These are phyloP conservation scores for Neosilurus mollespiculum DNA, from an alignment of 2,797 vertebrate genomes.

Conservation along the genomic window DNA sequence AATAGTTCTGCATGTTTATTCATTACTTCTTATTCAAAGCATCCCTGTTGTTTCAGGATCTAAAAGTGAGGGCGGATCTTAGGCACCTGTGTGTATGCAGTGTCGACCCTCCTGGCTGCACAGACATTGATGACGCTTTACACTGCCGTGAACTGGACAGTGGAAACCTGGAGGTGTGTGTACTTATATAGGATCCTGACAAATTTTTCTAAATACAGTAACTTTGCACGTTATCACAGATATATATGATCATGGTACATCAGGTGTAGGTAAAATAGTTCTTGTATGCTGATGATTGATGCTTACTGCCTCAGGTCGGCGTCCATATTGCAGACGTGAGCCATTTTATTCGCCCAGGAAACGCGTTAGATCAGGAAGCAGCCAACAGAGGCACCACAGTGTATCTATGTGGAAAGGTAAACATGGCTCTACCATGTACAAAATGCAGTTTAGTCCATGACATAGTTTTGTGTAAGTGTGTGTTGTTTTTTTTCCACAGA, in stretches of 20 bases:
- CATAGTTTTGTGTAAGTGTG: background rate
- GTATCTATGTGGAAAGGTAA: conserved; percentile 95
- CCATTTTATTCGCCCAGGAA: conserved; percentile 96
- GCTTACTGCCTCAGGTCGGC: conserved; percentile 78
- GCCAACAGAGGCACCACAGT: conserved; percentile 94
- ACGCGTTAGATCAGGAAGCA: conserved; percentile 92
- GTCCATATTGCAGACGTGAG: conserved; percentile 98
- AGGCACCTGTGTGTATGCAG: conserved; percentile 87
- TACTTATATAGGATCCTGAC: background rate
- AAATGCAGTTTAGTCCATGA: background rate
- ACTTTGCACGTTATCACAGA: background rate
- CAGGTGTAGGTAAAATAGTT: background rate
- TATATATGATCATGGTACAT: background rate
- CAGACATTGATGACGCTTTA: conserved; percentile 95
- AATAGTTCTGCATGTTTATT: background rate
- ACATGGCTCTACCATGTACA: background rate
- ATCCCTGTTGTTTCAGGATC: conserved; percentile 73
- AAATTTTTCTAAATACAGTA: background rate
- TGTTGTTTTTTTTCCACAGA: conserved; percentile 70
- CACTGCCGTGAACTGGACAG: conserved; percentile 86
- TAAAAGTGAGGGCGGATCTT: conserved; percentile 84
- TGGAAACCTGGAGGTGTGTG: conserved; percentile 88
- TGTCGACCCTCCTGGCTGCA: conserved; percentile 96
- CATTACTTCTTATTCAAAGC: background rate
- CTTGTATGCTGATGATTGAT: background rate